Conservation (phyloP, 37 sponge, comb jelly and placozoan genomes). For the Halichondria panicea region DNA sequence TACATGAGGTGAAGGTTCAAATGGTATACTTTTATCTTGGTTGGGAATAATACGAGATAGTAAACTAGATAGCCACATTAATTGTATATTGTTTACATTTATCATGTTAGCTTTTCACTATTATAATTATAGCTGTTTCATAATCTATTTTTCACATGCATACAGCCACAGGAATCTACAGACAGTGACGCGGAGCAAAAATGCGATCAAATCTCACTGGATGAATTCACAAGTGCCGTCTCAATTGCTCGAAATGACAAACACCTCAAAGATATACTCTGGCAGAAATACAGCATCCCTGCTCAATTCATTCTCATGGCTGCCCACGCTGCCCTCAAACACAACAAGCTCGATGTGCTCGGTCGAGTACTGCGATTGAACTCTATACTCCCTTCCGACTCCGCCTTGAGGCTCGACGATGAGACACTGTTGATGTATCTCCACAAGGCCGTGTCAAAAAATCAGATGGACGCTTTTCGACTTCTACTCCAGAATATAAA, state of each 20-base stretch:
- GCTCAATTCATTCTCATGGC: conserved; percentile 20
- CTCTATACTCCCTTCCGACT: conserved; percentile 34
- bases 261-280: conserved; percentile 6
- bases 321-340: conserved; percentile 5
- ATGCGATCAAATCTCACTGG: conserved; percentile 26
- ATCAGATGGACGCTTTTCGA: conserved; percentile 22
- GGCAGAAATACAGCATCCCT: conserved; percentile 11
- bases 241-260: not conserved
- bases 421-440: conserved; percentile 47
- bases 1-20: too few species aligned
- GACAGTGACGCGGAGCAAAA: conserved; percentile 21
- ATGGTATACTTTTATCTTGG: too few species aligned
- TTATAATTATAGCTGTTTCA: too few species aligned
- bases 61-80: too few species aligned
- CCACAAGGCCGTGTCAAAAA: conserved; percentile 41
- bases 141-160: too few species aligned
- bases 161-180: too few species aligned
- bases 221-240: conserved; percentile 31
- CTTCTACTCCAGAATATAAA: conserved; percentile 54
- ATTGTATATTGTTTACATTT: too few species aligned
- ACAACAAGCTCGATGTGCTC: conserved; percentile 18
- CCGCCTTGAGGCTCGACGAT: conserved; percentile 24
- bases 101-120: too few species aligned
- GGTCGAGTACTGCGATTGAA: conserved; percentile 42
- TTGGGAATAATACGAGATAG: too few species aligned